Percentiles rank a stretch among this genome's conserved stretches.
Evolutionary conservation across 2,888 invertebrate genomes (phyloP).

Genomic region (Cataglyphis rosenhaueri): DNA sequence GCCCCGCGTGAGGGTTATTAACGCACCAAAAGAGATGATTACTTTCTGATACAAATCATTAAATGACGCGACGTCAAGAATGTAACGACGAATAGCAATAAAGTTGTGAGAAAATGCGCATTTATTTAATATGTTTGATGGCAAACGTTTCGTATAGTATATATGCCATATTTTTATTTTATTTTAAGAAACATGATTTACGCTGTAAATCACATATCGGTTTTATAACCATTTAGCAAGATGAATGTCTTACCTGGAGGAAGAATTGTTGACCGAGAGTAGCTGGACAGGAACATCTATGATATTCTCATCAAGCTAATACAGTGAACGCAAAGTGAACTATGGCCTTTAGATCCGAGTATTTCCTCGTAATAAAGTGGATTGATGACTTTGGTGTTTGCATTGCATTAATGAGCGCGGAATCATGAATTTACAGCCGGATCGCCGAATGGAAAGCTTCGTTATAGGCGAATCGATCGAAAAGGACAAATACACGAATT

Average conservation of each 20-base stretch:
- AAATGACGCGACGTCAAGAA: not conserved
- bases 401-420: slow-evolving; percentile 54
- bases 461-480: slow-evolving; percentile 35
- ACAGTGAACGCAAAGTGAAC: slow-evolving; percentile 64
- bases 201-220: not conserved
- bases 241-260: slow-evolving; percentile 22
- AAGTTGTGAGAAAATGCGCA: not conserved
- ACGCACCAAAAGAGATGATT: not conserved
- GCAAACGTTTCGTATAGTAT: not conserved
- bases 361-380: slow-evolving; percentile 68
- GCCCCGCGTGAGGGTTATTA: not conserved
- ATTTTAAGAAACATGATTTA: not conserved
- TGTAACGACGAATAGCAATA: not conserved
- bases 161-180: not conserved
- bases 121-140: not conserved
- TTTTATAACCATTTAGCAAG: slow-evolving; percentile 19
- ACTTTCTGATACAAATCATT: slow-evolving; percentile 5
- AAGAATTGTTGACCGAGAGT: slow-evolving; percentile 24
- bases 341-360: slow-evolving; percentile 66
- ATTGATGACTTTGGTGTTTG: slow-evolving; percentile 69
- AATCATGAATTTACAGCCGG: slow-evolving; percentile 59
- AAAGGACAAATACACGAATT: not conserved
- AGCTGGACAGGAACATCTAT: slow-evolving; percentile 17
- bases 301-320: slow-evolving; percentile 48
- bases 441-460: slow-evolving; percentile 56